A percentile compares a stretch with the other conserved stretches of the same genome.
Evolutionary conservation across 2,113 vertebrate species (phyloP).

Genomic region (Rhinoderma darwinii): DNA sequence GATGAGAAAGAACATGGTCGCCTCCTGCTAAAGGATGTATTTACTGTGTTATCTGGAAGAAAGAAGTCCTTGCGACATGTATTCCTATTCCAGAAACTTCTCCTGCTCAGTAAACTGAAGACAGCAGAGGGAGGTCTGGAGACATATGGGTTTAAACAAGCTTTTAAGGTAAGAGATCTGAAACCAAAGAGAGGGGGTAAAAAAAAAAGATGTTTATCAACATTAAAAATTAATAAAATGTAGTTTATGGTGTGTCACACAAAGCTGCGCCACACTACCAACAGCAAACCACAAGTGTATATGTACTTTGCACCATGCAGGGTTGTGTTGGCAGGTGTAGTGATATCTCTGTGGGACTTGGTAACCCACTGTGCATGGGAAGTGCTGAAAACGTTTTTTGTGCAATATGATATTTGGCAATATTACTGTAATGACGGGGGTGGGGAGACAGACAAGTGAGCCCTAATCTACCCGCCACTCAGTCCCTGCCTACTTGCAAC

Average conservation of each 20-base stretch:
- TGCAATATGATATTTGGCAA: no score
- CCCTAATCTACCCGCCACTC: no score
- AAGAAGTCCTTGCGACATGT: conserved; percentile 81
- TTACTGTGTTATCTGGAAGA: conserved; percentile 80
- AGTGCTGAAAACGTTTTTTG: no score
- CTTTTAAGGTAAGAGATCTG: conserved; percentile 74
- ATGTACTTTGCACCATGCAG: background rate
- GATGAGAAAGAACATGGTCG: conserved; percentile 81
- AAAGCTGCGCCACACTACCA: no score
- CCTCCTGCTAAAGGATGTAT: conserved; percentile 83
- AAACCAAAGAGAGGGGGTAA: background rate
- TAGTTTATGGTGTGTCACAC: no score
- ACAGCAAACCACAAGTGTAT: no score
- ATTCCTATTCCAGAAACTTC: conserved; percentile 86
- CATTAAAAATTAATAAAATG: no score
- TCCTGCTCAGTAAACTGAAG: conserved; percentile 88
- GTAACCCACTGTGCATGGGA: background rate
- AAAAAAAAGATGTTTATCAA: background rate
- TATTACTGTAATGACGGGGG: no score
- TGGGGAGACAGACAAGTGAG: no score
- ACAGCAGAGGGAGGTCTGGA: conserved; percentile 73
- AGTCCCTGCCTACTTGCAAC: no score
- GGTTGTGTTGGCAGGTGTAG: background rate
- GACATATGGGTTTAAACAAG: conserved; percentile 80
- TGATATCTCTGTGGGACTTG: background rate